These are phyloP conservation scores for Stenodera caucasica DNA, from an alignment of 2,888 invertebrate genomes.

Conservation along the genomic window DNA sequence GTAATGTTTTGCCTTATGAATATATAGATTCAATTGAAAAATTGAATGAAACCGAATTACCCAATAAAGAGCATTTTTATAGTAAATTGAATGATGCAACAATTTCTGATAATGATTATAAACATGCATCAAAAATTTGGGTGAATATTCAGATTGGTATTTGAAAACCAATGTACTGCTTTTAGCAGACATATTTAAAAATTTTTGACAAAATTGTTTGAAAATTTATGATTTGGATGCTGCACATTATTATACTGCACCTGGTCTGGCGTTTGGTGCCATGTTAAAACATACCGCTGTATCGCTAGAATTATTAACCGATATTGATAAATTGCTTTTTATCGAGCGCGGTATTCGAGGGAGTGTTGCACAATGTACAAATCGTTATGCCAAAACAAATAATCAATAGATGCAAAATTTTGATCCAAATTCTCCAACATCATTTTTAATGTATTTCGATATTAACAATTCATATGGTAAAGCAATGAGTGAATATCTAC, in stretches of 20 bases:
- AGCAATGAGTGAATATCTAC: not conserved
- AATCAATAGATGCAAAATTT: constrained; percentile 45
- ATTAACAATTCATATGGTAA: constrained; percentile 14
- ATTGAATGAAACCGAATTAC: constrained; percentile 31
- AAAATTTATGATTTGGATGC: too few species aligned
- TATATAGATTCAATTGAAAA: constrained; percentile 32
- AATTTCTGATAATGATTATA: constrained; percentile 35
- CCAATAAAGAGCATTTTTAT: constrained; percentile 28
- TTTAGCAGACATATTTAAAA: too few species aligned
- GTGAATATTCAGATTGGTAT: constrained; percentile 11
- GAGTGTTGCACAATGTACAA: constrained; percentile 42
- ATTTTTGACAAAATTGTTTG: too few species aligned
- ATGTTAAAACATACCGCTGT: too few species aligned
- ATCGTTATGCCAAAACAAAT: constrained; percentile 43
- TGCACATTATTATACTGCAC: too few species aligned
- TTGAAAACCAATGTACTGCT: constrained; percentile 18
- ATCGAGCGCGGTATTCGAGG: constrained; percentile 43
- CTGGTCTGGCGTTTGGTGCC: too few species aligned
- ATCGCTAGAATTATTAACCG: constrained; percentile 44
- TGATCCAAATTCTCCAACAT: constrained; percentile 33
- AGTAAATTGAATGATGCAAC: constrained; percentile 26
- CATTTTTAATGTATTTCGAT: constrained; percentile 41
- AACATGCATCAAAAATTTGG: constrained; percentile 37
- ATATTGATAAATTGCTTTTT: constrained; percentile 45
- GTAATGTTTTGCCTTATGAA: constrained; percentile 46